Conservation (phyloP, 1,140 invertebrate genomes). For the Cotesia typhae region DNA sequence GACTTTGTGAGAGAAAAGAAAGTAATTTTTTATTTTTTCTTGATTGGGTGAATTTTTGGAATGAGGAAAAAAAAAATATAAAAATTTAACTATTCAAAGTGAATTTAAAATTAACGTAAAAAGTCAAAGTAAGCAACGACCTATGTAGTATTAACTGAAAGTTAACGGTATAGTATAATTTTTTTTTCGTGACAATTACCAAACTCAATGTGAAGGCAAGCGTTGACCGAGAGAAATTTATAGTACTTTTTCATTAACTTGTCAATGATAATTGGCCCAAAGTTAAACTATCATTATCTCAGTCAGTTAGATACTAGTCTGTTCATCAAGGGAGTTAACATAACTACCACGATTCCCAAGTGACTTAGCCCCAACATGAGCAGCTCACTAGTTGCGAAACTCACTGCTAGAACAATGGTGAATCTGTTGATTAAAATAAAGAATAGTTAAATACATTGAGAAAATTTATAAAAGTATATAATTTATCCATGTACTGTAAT, state of each 20-base stretch:
- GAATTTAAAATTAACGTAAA: no score
- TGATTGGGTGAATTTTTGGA: no score
- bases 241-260: conserved; percentile 5
- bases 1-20: no score
- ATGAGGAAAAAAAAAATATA: no score
- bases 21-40: no score
- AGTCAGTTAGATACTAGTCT: not conserved
- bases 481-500: conserved; percentile 6
- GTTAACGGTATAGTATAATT: no score
- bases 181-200: no score
- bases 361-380: conserved; percentile 13
- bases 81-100: no score
- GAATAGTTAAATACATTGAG: not conserved
- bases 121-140: no score
- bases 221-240: conserved; percentile 15
- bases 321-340: conserved; percentile 17
- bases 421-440: conserved; percentile 11
- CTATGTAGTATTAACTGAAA: no score
- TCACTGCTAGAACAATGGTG: conserved; percentile 21
- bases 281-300: conserved; percentile 19
- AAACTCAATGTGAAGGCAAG: not conserved
- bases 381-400: conserved; percentile 14
- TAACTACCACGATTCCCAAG: conserved; percentile 7
- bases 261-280: conserved; percentile 19
- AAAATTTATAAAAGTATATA: not conserved